These are phyloP conservation scores for Fulica atra DNA, from an alignment of 2,113 vertebrate genomes.

Conservation along the genomic window DNA sequence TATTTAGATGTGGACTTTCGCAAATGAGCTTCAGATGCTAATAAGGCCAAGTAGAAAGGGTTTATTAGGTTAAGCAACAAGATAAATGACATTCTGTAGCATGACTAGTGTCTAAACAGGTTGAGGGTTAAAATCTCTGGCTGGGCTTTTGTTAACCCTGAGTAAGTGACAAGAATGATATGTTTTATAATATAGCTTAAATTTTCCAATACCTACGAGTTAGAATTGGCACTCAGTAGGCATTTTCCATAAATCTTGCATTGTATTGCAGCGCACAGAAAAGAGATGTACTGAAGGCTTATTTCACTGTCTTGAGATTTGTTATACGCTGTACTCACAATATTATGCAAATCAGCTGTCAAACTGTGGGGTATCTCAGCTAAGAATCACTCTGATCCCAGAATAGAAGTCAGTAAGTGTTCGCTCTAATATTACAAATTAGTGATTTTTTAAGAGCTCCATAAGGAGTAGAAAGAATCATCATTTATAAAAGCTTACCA, in stretches of 20 bases:
- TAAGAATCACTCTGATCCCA: not conserved
- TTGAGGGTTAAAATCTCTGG: not conserved
- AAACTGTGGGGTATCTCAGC: not conserved
- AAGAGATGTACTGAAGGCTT: not conserved
- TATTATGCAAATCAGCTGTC: constrained; percentile 33
- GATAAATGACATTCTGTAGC: not conserved
- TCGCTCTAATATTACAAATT: not conserved
- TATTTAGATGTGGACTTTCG: not conserved
- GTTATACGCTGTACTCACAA: not conserved
- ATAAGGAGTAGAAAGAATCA: not conserved
- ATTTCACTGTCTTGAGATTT: not conserved
- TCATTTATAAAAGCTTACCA: not conserved
- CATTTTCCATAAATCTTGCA: not conserved
- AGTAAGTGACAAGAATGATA: not conserved
- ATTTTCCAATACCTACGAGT: not conserved
- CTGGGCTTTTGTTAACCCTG: not conserved
- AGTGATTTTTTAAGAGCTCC: constrained; percentile 5
- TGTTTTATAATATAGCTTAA: not conserved
- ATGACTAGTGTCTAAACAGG: not conserved
- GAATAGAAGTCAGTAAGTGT: not conserved
- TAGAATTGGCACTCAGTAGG: not conserved
- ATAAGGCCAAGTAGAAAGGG: not conserved
- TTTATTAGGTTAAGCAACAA: not conserved
- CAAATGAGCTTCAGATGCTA: not conserved
- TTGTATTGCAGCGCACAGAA: not conserved